These are phyloP conservation scores for Sesamia nonagrioides DNA, from an alignment of 1,140 invertebrate genomes.

Conservation along the genomic window DNA sequence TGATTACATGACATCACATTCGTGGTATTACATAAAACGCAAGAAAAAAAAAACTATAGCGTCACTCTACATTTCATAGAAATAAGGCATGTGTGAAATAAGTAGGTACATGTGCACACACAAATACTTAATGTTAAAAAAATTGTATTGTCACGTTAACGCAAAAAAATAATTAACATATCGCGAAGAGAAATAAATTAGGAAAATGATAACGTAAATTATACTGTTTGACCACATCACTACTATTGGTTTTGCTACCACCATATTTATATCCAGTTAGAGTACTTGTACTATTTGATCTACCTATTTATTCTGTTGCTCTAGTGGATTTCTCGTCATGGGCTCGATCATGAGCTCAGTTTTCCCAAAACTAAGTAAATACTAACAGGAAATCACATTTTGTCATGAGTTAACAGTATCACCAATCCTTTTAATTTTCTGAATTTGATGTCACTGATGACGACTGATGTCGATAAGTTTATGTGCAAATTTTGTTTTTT, in stretches of 20 bases:
- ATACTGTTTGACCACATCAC: not conserved
- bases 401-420: not conserved
- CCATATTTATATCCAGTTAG: not conserved
- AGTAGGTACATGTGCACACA: no score
- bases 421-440: no score
- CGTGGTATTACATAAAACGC: not conserved
- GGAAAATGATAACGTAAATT: not conserved
- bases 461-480: not conserved
- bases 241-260: not conserved
- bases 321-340: no score
- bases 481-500: not conserved
- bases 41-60: not conserved
- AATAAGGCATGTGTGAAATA: not conserved
- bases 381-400: not conserved
- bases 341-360: not conserved
- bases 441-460: not conserved
- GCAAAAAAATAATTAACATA: not conserved
- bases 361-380: constrained; percentile 13
- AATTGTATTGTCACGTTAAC: not conserved
- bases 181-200: not conserved
- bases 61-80: not conserved
- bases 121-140: not conserved
- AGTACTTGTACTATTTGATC: not conserved
- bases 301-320: no score
- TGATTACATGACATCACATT: not conserved